A percentile compares a stretch with the other conserved stretches of the same genome.
Conservation (phyloP, 2,113 vertebrate genomes). For the Calyptomena viridis region DNA sequence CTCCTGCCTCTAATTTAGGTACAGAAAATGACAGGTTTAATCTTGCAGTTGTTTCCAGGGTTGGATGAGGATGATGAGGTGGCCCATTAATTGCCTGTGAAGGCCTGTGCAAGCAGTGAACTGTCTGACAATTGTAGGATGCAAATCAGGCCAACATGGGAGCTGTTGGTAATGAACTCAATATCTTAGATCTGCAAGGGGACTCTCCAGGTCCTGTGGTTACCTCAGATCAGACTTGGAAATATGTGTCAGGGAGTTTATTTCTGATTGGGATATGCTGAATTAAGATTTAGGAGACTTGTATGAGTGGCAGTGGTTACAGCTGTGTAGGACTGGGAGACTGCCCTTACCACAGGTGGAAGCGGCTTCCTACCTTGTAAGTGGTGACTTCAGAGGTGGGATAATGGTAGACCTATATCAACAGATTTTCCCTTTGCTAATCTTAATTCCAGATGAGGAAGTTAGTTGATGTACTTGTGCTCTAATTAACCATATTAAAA, state of each 20-base stretch:
- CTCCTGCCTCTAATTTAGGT: slow-evolving; percentile 15
- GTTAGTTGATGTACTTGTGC: neutral
- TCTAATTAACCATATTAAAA: neutral
- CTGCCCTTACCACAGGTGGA: neutral
- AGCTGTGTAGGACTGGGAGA: neutral
- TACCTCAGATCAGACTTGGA: neutral
- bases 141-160: neutral
- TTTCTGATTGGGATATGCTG: neutral
- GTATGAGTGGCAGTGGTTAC: neutral
- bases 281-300: neutral
- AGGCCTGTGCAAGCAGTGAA: neutral
- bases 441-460: neutral
- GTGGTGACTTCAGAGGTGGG: neutral
- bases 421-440: neutral
- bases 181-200: neutral
- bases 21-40: slow-evolving; percentile 5
- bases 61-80: neutral
- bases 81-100: neutral
- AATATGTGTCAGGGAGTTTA: neutral
- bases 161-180: neutral
- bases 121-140: neutral
- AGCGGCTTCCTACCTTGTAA: neutral
- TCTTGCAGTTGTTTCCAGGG: slow-evolving; percentile 22
- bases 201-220: neutral
- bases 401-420: neutral